Evolutionary conservation across 2,797 vertebrate genomes (phyloP), one percentile per base, ranked within the genome.

Genomic region (Darevskia mixta): DNA sequence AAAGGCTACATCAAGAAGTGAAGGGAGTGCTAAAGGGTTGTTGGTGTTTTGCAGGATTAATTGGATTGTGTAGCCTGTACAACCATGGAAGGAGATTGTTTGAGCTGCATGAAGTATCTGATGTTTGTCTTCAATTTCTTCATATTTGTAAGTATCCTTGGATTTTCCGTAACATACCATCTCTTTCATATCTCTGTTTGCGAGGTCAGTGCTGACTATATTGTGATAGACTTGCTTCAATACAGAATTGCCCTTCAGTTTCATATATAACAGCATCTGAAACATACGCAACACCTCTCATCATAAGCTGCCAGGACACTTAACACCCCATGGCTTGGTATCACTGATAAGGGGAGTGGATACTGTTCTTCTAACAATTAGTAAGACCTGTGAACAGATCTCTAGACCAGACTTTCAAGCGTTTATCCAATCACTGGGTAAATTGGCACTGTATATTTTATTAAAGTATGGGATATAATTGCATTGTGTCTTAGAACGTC

Each of bases 91-190:
- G 98, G 98, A 17, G 98, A 99, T 94, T 98, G 98, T 94, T 97
- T 99, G 95, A 98, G 98, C 97, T 98, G 98, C 96, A 97, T 99
- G 97, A 99, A 98, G 95, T 98, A 98, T 92, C 97, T 99, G 96
- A 98, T 99, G 98, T 98, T 99, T 91, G 97, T 98, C 96, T 98
- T 99, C 97, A 99, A 99, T 96, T 98, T 99, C 96, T 98, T 99
- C 94, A 98, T 99, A 92, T 98, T 98, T 94, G 98, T 98, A 95
- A 98, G 98, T 98, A 95, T 88, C 93, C 87, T 90, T n/a, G 27
- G 5, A 32, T 84, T 89, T 71, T 79, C 66, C 80, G 85, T 55
- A 78, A 85, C 86, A 72, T 41, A 81, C 25, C 32, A 80, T 75
- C 4, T 91, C n/a, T 88, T 85, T 73, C 7, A 17, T 20, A 45